These are phyloP conservation scores for Drosophila tsacasi DNA, from an alignment of 1,140 invertebrate species.

Conservation along the genomic window DNA sequence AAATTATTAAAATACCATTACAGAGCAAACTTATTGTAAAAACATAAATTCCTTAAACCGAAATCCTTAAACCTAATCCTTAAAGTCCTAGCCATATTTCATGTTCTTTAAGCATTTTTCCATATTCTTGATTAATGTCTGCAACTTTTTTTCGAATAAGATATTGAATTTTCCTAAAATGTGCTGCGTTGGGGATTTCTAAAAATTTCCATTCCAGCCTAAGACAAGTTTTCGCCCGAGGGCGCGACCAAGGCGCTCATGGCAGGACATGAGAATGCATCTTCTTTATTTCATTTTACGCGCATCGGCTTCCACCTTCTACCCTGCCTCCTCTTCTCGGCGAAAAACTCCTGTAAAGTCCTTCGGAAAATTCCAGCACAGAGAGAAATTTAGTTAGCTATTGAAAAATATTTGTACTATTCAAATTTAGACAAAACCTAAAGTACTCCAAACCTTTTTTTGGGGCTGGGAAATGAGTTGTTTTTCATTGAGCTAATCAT, in stretches of 20 bases:
- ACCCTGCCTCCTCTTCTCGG: background rate
- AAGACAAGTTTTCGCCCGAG: slow-evolving; percentile 25
- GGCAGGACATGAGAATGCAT: slow-evolving; percentile 48
- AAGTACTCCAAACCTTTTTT: background rate
- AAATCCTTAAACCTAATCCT: background rate
- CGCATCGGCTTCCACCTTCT: slow-evolving; percentile 10
- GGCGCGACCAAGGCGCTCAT: background rate
- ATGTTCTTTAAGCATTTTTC: background rate
- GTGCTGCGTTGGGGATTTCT: background rate
- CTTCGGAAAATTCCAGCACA: slow-evolving; percentile 48
- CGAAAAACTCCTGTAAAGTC: slow-evolving; percentile 26
- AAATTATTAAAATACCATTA: background rate
- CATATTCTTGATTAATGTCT: slow-evolving; percentile 9
- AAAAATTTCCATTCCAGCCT: slow-evolving; percentile 22
- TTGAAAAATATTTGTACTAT: background rate
- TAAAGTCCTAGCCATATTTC: background rate
- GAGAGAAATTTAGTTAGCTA: background rate
- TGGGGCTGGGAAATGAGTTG: background rate
- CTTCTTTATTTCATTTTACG: slow-evolving; percentile 53
- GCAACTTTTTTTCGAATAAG: background rate
- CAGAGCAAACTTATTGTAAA: background rate
- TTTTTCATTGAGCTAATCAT: background rate
- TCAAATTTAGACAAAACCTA: background rate
- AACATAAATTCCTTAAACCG: background rate
- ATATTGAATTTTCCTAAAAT: slow-evolving; percentile 2